These are phyloP conservation scores for Megaceryle alcyon DNA, from an alignment of 2,797 vertebrate genomes.

Conservation along the genomic window DNA sequence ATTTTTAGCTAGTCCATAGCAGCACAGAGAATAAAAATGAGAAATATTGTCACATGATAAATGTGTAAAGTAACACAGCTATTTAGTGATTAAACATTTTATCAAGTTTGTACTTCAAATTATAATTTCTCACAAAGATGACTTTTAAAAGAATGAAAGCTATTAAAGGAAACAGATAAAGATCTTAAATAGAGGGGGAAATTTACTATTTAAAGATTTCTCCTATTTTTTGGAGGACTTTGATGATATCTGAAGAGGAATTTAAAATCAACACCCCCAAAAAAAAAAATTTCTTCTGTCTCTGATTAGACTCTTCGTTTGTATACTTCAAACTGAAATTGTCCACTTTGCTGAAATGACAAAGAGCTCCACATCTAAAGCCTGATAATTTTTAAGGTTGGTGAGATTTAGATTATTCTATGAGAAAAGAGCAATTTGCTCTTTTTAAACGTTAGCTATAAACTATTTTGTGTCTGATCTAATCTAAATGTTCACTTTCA, in stretches of 20 bases:
- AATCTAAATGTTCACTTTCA: background rate
- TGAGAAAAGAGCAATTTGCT: background rate
- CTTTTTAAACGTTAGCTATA: background rate
- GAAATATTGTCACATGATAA: background rate
- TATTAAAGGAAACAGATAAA: background rate
- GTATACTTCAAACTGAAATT: background rate
- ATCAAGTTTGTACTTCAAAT: background rate
- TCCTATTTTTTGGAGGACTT: background rate
- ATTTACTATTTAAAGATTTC: background rate
- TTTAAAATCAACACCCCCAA: accelerated
- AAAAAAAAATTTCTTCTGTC: background rate
- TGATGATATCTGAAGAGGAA: background rate
- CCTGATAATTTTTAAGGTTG: background rate
- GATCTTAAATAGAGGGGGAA: background rate
- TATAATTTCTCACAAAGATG: background rate
- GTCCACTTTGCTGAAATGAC: background rate
- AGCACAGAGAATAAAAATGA: background rate
- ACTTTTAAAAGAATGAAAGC: background rate
- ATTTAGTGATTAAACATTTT: background rate
- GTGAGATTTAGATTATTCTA: background rate
- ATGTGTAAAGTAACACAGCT: background rate
- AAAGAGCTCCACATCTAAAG: background rate
- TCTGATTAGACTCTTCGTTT: background rate
- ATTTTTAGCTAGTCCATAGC: background rate
- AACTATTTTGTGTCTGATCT: background rate